These are phyloP conservation scores for Hypsopygia costalis DNA, from an alignment of 2,888 invertebrate species.

Conservation along the genomic window DNA sequence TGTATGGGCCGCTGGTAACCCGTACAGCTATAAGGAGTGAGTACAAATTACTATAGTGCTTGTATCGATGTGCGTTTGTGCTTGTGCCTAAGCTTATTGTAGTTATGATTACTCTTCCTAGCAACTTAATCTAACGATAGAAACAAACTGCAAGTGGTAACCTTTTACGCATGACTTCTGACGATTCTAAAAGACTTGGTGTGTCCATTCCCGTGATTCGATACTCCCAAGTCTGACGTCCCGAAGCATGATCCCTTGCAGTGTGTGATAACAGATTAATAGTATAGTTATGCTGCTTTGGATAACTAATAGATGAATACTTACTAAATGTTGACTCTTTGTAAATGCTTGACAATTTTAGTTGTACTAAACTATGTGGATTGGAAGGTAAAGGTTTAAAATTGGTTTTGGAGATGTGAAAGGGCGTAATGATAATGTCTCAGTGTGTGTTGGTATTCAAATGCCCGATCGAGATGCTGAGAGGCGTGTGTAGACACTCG, in stretches of 20 bases:
- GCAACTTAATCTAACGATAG: conserved; percentile 49
- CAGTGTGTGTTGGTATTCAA: conserved; percentile 87
- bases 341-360: conserved; percentile 76
- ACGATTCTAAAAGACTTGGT: conserved; percentile 51
- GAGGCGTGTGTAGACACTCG: conserved; percentile 56
- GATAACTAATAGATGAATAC: conserved; percentile 53
- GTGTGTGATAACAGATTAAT: conserved; percentile 56
- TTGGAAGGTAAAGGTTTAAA: conserved; percentile 78
- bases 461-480: conserved; percentile 82
- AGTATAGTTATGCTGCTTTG: conserved; percentile 69
- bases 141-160: conserved; percentile 76
- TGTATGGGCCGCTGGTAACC: conserved; percentile 85
- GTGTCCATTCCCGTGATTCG: conserved; percentile 37
- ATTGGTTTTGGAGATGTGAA: conserved; percentile 77
- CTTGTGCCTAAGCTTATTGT: conserved; percentile 75
- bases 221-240: conserved; percentile 52
- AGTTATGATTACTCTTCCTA: conserved; percentile 61
- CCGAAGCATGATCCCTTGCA: conserved; percentile 74
- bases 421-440: conserved; percentile 69
- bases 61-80: conserved; percentile 75
- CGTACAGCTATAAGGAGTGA: conserved; percentile 85
- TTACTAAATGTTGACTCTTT: conserved; percentile 76
- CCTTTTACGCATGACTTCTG: conserved; percentile 55
- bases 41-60: conserved; percentile 83
- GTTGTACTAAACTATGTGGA: conserved; percentile 76